These are phyloP conservation scores for Spodoptera litura DNA, from an alignment of 1,140 invertebrate genomes.

Conservation along the genomic window DNA sequence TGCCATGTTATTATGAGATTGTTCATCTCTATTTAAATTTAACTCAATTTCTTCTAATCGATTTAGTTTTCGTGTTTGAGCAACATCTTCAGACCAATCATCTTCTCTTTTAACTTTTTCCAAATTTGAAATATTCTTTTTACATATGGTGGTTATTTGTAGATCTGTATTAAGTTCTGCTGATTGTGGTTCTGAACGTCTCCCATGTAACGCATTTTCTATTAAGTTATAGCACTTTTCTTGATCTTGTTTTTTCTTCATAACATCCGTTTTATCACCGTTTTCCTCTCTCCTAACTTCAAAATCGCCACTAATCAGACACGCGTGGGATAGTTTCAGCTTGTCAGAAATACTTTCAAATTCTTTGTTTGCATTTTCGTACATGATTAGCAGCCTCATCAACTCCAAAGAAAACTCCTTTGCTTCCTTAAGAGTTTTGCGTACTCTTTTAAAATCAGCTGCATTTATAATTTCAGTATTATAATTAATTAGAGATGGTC, in stretches of 20 bases:
- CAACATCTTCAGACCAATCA: too few species aligned
- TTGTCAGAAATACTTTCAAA: slow-evolving; percentile 61
- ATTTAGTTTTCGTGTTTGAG: too few species aligned
- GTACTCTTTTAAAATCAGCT: slow-evolving; percentile 54
- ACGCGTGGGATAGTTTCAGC: slow-evolving; percentile 51
- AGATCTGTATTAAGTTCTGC: not conserved
- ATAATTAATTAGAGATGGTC: not conserved
- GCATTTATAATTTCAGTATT: slow-evolving; percentile 12
- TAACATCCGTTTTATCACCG: not conserved
- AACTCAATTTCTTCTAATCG: too few species aligned
- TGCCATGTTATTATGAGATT: too few species aligned
- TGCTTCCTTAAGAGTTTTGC: slow-evolving; percentile 60
- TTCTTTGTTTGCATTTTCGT: slow-evolving; percentile 67
- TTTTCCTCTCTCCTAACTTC: too few species aligned
- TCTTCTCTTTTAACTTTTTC: too few species aligned
- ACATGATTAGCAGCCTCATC: slow-evolving; percentile 61
- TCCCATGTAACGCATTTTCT: not conserved
- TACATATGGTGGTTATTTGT: not conserved
- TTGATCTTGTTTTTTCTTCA: not conserved
- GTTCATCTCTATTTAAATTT: too few species aligned
- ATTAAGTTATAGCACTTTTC: not conserved
- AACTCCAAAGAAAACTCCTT: slow-evolving; percentile 62
- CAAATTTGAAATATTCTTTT: too few species aligned
- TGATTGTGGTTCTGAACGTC: not conserved
- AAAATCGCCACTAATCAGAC: slow-evolving; percentile 6